Conservation (phyloP, 2,888 invertebrate species). For the Drosophila incognita region DNA sequence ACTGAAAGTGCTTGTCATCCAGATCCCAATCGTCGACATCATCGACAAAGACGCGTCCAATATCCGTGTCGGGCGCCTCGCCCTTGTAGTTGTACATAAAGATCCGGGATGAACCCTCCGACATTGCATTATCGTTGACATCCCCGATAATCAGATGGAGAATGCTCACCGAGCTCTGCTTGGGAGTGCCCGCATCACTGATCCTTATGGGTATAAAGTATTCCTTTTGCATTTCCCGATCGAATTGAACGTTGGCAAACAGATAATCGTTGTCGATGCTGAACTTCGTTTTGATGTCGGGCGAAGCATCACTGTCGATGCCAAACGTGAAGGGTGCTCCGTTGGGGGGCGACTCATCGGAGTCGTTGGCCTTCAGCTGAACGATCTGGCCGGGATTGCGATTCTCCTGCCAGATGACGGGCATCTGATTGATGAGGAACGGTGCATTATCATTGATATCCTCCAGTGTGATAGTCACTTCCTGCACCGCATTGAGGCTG, state of each 20-base stretch:
- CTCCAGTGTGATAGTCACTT: constrained; percentile 89
- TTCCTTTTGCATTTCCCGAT: constrained; percentile 94
- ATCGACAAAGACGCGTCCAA: constrained; percentile 94
- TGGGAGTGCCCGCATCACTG: constrained; percentile 92
- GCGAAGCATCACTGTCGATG: constrained; percentile 86
- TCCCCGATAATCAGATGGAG: constrained; percentile 97
- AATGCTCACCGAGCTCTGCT: constrained; percentile 91
- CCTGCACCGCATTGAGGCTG: constrained; percentile 87
- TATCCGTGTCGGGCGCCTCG: constrained; percentile 91
- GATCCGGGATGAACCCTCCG: constrained; percentile 94
- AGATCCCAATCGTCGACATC: constrained; percentile 99
- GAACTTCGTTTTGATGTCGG: constrained; percentile 90
- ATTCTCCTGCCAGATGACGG: constrained; percentile 94
- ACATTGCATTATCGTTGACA: constrained; percentile 96
- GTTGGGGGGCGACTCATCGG: constrained; percentile 90
- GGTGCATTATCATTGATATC: constrained; percentile 99
- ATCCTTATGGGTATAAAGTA: constrained; percentile 95
- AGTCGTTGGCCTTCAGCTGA: constrained; percentile 90
- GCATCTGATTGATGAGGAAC: constrained; percentile 91
- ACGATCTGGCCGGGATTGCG: constrained; percentile 89
- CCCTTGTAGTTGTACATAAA: constrained; percentile 98
- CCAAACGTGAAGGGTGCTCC: constrained; percentile 93
- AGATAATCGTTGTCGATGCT: constrained; percentile 89
- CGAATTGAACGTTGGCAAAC: constrained; percentile 91
- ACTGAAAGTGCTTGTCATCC: constrained; percentile 94